Percentiles rank a stretch among this genome's conserved stretches.
Evolutionary conservation across 2,888 invertebrate genomes (phyloP).

Genomic region (Anodontia alba): DNA sequence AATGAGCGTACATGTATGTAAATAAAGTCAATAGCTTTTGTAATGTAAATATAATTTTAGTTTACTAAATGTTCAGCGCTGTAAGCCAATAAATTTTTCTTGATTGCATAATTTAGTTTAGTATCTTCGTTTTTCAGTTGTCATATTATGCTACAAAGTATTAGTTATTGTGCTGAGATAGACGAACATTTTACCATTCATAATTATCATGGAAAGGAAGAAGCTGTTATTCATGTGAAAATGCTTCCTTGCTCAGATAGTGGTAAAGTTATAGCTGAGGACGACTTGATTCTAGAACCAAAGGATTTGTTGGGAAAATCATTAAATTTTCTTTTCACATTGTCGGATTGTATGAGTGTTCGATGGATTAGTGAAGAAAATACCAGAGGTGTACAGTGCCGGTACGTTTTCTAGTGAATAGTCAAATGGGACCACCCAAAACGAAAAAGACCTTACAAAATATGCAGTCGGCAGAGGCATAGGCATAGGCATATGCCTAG

Average conservation of each 20-base stretch:
- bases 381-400: conserved; percentile 70
- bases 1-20: too few species aligned
- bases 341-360: conserved; percentile 69
- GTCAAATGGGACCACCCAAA: too few species aligned
- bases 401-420: conserved; percentile 46
- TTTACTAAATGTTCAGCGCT: too few species aligned
- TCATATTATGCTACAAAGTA: conserved; percentile 72
- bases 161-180: conserved; percentile 72
- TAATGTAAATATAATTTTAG: too few species aligned
- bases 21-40: too few species aligned
- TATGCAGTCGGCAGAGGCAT: too few species aligned
- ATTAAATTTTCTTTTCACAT: conserved; percentile 62
- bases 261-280: conserved; percentile 60
- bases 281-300: conserved; percentile 70
- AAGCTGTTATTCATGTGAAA: conserved; percentile 71
- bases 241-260: conserved; percentile 68
- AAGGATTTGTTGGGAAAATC: conserved; percentile 67
- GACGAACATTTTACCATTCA: conserved; percentile 76
- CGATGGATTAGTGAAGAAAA: conserved; percentile 70
- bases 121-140: too few species aligned
- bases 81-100: too few species aligned
- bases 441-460: too few species aligned
- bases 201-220: conserved; percentile 76
- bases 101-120: too few species aligned
- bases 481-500: too few species aligned